Percentiles rank a stretch among this genome's conserved stretches.
Conservation (phyloP, 2,113 vertebrate genomes). For the Melanotaenia duboulayi region DNA sequence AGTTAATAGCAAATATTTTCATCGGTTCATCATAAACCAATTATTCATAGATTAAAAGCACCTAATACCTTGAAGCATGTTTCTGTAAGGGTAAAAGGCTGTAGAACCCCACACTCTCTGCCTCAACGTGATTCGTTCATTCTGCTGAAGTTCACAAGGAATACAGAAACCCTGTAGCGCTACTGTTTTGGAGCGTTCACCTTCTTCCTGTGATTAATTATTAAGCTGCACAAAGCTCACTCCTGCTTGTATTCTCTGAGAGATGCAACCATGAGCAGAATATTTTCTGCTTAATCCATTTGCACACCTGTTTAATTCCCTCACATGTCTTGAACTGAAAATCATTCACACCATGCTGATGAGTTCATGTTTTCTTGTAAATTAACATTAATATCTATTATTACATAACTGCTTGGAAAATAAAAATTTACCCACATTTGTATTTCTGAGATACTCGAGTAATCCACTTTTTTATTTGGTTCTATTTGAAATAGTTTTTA, state of each 20-base stretch:
- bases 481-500: not conserved
- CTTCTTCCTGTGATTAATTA: conserved; percentile 43
- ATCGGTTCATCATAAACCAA: not conserved
- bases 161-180: not conserved
- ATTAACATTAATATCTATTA: not conserved
- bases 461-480: not conserved
- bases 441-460: too few species aligned
- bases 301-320: conserved; percentile 6
- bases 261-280: conserved; percentile 14
- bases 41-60: not conserved
- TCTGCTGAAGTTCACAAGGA: not conserved
- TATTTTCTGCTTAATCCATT: conserved; percentile 12
- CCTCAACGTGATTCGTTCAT: not conserved
- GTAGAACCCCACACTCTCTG: not conserved
- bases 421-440: too few species aligned
- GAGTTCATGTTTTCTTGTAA: not conserved
- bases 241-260: conserved; percentile 5
- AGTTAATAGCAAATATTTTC: not conserved
- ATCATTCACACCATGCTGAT: not conserved
- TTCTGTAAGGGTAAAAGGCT: not conserved
- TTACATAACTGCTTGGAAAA: not conserved
- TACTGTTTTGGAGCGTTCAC: conserved; percentile 21
- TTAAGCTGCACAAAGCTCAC: conserved; percentile 36
- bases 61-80: not conserved
- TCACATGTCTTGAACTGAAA: not conserved